Conservation (phyloP, 2,113 vertebrate genomes). For the Arothron firmamentum region DNA sequence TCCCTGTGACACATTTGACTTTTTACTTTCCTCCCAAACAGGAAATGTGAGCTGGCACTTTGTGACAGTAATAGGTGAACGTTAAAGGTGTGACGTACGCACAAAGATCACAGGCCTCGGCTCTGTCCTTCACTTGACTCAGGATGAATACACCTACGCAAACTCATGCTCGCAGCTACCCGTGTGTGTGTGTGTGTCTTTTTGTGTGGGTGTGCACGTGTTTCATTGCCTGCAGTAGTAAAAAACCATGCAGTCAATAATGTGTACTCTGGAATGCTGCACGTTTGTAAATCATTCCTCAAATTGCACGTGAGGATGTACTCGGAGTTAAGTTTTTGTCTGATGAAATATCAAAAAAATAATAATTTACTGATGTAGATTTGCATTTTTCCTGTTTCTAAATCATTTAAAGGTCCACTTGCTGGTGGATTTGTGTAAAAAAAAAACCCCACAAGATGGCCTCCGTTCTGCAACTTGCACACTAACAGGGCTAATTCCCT, state of each 20-base stretch:
- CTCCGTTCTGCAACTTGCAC: neutral
- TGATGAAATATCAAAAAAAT: no score
- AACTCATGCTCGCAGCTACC: constrained; percentile 2
- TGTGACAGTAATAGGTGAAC: constrained; percentile 5
- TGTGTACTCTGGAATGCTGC: constrained; percentile 2
- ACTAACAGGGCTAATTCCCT: constrained; percentile 4
- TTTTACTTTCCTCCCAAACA: constrained; percentile 7
- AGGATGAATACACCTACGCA: constrained; percentile 10
- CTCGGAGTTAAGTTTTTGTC: constrained; percentile 9
- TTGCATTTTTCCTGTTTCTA: neutral
- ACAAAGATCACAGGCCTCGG: constrained; percentile 9
- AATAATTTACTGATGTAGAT: neutral
- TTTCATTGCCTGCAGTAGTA: constrained; percentile 14
- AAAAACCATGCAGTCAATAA: constrained; percentile 44
- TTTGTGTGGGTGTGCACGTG: neutral
- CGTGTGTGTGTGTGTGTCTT: neutral
- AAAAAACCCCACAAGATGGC: neutral
- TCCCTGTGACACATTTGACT: constrained; percentile 20
- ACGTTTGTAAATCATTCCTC: constrained; percentile 16
- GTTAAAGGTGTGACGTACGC: constrained; percentile 2
- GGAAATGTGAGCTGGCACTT: neutral
- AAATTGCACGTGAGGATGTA: constrained; percentile 12
- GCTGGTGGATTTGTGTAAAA: neutral
- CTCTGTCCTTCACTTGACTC: constrained; percentile 19
- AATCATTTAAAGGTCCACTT: no score